Evolutionary conservation across 1,140 invertebrate genomes (phyloP).

Genomic region (Nasonia longicornis): DNA sequence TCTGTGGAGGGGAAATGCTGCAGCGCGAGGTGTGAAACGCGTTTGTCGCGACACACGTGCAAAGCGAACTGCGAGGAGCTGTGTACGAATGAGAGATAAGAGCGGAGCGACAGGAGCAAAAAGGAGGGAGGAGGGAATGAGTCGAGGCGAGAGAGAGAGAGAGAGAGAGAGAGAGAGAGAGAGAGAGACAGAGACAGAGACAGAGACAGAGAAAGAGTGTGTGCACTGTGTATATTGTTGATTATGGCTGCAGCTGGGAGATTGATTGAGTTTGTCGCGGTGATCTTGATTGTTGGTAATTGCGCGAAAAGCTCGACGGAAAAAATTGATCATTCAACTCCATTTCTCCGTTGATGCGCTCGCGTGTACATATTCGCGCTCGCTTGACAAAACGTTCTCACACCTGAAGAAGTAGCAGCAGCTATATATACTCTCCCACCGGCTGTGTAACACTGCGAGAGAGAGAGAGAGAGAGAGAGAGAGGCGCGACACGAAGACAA

Average conservation of each 20-base stretch:
- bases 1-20: conserved; percentile 19
- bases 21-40: conserved; percentile 38
- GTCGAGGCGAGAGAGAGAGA: conserved; percentile 27
- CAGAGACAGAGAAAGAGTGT: conserved; percentile 22
- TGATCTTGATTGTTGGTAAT: conserved; percentile 1
- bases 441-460: not conserved
- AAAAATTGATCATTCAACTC: not conserved
- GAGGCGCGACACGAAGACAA: not conserved
- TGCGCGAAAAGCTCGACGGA: not conserved
- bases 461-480: too few relatives aligned
- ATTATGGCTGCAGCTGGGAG: conserved; percentile 31
- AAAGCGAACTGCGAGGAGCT: conserved; percentile 45
- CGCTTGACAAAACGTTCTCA: too few relatives aligned
- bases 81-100: conserved; percentile 46
- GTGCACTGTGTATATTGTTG: not conserved
- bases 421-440: too few relatives aligned
- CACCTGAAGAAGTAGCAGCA: not conserved
- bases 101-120: conserved; percentile 10
- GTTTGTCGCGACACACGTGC: conserved; percentile 47
- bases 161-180: conserved; percentile 12
- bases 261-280: conserved; percentile 48
- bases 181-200: too few relatives aligned
- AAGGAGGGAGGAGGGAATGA: conserved; percentile 33
- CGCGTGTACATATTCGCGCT: too few relatives aligned
- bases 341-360: too few relatives aligned